Conservation (phyloP, 2,888 invertebrate species). For the Dicyrtoma fusca region DNA sequence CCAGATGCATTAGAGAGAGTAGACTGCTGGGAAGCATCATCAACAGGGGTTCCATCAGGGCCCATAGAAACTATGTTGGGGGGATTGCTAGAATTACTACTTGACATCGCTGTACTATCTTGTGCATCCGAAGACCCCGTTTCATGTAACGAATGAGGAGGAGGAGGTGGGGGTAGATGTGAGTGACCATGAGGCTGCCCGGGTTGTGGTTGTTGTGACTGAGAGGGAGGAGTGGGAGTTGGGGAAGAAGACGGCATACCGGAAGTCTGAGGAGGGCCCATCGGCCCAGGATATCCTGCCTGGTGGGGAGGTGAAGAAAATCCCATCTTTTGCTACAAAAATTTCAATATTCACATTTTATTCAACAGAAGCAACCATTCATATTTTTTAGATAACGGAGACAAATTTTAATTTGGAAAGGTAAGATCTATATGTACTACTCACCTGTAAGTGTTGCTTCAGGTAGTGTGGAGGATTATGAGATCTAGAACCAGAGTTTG, state of each 20-base stretch:
- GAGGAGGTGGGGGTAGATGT: slow-evolving; percentile 66
- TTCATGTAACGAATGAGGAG: slow-evolving; percentile 59
- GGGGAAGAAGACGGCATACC: slow-evolving; percentile 54
- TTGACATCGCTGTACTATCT: slow-evolving; percentile 43
- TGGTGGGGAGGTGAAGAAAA: slow-evolving; percentile 54
- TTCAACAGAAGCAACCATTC: no score
- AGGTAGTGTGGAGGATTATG: slow-evolving; percentile 64
- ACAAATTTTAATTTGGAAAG: slow-evolving; percentile 43
- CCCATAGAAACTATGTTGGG: slow-evolving; percentile 78
- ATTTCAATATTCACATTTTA: slow-evolving; percentile 12
- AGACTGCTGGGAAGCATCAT: slow-evolving; percentile 90
- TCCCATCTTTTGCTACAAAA: slow-evolving; percentile 48
- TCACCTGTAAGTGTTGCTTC: slow-evolving; percentile 66
- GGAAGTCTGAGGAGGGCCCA: slow-evolving; percentile 55
- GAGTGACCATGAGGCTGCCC: slow-evolving; percentile 58
- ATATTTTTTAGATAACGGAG: not conserved
- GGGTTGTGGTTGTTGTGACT: not conserved
- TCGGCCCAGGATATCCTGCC: slow-evolving; percentile 52
- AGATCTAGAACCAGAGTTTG: slow-evolving; percentile 48
- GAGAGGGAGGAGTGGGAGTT: slow-evolving; percentile 53
- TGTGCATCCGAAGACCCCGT: slow-evolving; percentile 39
- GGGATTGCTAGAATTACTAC: slow-evolving; percentile 45
- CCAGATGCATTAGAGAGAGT: slow-evolving; percentile 91
- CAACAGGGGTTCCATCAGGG: slow-evolving; percentile 84
- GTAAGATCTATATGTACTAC: not conserved